Evolutionary conservation across 2,888 invertebrate genomes (phyloP).

Genomic region (Ctena decussata): DNA sequence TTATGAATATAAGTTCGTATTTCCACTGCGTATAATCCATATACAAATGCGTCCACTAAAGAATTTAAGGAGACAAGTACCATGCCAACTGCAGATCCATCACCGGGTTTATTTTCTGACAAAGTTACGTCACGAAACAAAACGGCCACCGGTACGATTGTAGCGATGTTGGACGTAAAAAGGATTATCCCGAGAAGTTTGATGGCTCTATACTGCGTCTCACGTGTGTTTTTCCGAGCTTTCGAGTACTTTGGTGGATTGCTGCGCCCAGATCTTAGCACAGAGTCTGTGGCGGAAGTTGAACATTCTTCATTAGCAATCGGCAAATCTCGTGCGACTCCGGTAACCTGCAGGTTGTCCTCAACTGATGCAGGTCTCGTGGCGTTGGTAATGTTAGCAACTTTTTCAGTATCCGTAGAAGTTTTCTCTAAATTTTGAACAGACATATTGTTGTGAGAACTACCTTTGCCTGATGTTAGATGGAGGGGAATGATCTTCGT

Average conservation of each 20-base stretch:
- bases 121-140: not conserved
- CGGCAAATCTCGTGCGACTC: too few species aligned
- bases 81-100: not conserved
- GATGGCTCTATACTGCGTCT: not conserved
- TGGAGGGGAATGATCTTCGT: too few species aligned
- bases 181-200: not conserved
- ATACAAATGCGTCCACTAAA: not conserved
- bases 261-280: not conserved
- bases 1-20: not conserved
- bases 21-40: not conserved
- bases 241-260: not conserved
- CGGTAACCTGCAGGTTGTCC: too few species aligned
- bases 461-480: too few species aligned
- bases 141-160: not conserved
- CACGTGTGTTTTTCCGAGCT: not conserved
- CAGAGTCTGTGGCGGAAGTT: not conserved
- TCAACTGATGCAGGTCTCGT: too few species aligned
- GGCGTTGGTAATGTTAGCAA: too few species aligned
- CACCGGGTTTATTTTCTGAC: not conserved
- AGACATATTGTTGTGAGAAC: too few species aligned
- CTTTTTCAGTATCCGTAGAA: too few species aligned
- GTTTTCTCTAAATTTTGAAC: too few species aligned
- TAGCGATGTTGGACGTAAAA: not conserved
- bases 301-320: not conserved
- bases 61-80: not conserved